Evolutionary conservation across 2,888 invertebrate genomes (phyloP).

Genomic region (Dicycla oo): DNA sequence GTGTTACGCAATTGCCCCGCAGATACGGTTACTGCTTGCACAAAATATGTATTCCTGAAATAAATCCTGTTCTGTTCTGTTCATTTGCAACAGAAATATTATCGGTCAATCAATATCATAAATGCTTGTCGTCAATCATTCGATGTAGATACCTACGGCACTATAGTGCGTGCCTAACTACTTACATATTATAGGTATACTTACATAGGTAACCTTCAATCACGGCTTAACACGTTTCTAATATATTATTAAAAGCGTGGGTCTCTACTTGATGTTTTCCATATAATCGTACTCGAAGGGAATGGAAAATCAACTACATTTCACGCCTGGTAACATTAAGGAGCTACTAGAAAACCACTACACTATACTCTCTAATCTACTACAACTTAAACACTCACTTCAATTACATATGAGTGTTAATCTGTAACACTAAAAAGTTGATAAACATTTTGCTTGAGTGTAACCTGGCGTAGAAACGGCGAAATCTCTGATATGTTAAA

Average conservation of each 20-base stretch:
- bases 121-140: background rate
- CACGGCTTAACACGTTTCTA: constrained; percentile 53
- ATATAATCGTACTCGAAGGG: constrained; percentile 48
- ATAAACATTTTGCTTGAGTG: background rate
- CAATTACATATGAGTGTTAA: constrained; percentile 6
- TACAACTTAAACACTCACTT: background rate
- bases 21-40: background rate
- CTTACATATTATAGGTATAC: background rate
- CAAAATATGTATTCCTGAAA: background rate
- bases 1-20: no score
- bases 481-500: background rate
- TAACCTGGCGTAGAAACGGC: background rate
- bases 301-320: constrained; percentile 46
- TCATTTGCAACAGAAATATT: no score
- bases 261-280: constrained; percentile 50
- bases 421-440: background rate
- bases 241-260: constrained; percentile 61
- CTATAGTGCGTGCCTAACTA: background rate
- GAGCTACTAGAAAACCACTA: constrained; percentile 10
- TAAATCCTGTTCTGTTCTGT: no score
- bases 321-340: constrained; percentile 9
- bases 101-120: background rate
- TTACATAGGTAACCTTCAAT: constrained; percentile 34
- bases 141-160: background rate
- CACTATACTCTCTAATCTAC: background rate